These are phyloP conservation scores for Anarrhichthys ocellatus DNA, from an alignment of 2,113 vertebrate genomes.

Conservation along the genomic window DNA sequence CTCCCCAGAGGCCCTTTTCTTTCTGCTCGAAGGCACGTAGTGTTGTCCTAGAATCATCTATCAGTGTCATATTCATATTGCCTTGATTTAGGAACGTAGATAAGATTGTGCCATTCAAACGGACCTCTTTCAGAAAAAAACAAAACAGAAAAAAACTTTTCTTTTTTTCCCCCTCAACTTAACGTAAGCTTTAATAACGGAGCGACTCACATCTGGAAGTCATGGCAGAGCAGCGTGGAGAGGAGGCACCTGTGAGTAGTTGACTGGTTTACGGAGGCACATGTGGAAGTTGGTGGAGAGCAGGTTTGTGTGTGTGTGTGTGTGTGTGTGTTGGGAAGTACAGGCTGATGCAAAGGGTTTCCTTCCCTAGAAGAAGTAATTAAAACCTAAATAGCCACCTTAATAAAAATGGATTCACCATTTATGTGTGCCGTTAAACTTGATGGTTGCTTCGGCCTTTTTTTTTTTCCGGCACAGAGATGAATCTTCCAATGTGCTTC, in stretches of 20 bases:
- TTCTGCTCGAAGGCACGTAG: constrained; percentile 47
- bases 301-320: constrained; percentile 1
- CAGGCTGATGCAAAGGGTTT: not conserved
- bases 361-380: not conserved
- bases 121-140: not conserved
- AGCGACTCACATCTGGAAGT: constrained; percentile 59
- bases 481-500: constrained; percentile 43
- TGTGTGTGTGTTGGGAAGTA: not conserved
- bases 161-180: constrained; percentile 5
- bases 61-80: constrained; percentile 48
- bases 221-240: constrained; percentile 11
- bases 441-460: not conserved
- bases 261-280: constrained; percentile 66
- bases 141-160: not conserved
- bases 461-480: not conserved
- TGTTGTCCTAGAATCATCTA: constrained; percentile 20
- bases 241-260: constrained; percentile 37
- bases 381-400: not conserved
- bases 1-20: constrained; percentile 30
- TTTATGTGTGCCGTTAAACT: constrained; percentile 30
- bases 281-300: constrained; percentile 39
- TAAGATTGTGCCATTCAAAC: constrained; percentile 22
- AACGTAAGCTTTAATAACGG: constrained; percentile 39
- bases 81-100: constrained; percentile 30
- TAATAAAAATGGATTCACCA: not conserved